phyloP scores from a whole-genome alignment of 2,797 vertebrate species.

The Hypotaenidia okinawae region DNA sequence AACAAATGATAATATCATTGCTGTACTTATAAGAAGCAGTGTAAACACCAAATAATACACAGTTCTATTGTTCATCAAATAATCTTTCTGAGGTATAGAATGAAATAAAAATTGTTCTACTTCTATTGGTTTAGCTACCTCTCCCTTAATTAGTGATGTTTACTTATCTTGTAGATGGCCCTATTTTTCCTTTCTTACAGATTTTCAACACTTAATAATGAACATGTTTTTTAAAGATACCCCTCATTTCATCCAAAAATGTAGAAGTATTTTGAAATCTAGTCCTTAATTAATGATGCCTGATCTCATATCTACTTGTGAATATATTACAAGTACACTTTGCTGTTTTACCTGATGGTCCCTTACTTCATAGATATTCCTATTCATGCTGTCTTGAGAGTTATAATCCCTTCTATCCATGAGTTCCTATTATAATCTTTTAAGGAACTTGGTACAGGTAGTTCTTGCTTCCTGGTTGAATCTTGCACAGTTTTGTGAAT shows the following conservation, averaged over 20 bases:
- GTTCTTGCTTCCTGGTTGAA: not conserved
- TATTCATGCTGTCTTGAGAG: not conserved
- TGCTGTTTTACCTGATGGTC: not conserved
- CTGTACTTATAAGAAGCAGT: not conserved
- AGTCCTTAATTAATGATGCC: not conserved
- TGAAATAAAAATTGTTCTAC: not conserved
- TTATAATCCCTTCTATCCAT: not conserved
- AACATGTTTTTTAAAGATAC: not conserved
- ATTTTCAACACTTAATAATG: not conserved
- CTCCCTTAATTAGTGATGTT: not conserved
- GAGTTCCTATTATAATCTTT: not conserved
- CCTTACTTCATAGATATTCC: not conserved
- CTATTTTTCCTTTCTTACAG: not conserved
- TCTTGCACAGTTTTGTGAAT: not conserved
- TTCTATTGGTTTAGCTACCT: not conserved
- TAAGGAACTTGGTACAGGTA: not conserved
- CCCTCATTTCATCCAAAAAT: not conserved
- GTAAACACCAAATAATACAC: not conserved
- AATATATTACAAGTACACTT: not conserved
- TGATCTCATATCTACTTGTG: rapidly evolving
- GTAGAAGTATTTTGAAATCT: not conserved
- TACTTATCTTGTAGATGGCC: not conserved
- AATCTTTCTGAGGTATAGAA: not conserved
- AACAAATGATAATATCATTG: not conserved
- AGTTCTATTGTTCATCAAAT: not conserved